Base-by-base conservation (phyloP, 2,797 vertebrate genomes). In the Apogon talboti region DNA sequence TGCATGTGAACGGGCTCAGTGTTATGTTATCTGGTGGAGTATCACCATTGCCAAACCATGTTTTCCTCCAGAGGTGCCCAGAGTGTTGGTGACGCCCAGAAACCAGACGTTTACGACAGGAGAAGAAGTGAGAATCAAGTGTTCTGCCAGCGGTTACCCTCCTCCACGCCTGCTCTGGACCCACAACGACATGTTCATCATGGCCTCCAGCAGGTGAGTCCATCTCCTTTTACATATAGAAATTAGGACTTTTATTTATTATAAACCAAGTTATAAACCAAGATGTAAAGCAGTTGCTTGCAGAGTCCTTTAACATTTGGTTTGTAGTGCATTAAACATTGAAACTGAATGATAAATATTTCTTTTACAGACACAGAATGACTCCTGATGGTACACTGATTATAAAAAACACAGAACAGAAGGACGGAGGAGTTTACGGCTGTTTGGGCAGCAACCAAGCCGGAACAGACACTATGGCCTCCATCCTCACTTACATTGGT, bases 401-500 rank as follows among this genome's bases (percentile, higher is more conserved):
- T 46, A 94, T 99, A 72, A 95, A 84, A 86, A 95, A 94, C 75
- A 83, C 91, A 28, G 53, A 90, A 85, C 85, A 86, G 58, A 95
- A 92, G 78, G 96, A 99, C 71, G 94, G 90, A 73, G 98, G 98
- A n/a, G 50, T 91, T n/a, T 99, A 99, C 40, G 93, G 94, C 61
- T 99, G 98, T 74, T 88, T 99, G 77, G 97, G 95, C 67, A 98
- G 95, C 91, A 99, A 97, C 71, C 78, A 86, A 56, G 98, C 96
- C 11, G 97, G 98, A 66, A 97, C 94, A 11, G 93, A 96, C 75
- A 86, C 93, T 16, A 86, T 95, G 78, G 93, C 71, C 12, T 95
- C 97, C 37, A 85, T 61, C 12, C 92, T 99, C 38, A 93, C 82
- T 3, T 99, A 97, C 28, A 93, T 94, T 0, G 95, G 98, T 95